Percentiles rank a stretch among this genome's conserved stretches.
phyloP scores from a whole-genome alignment of 1,140 invertebrate genomes.

The Lucilia cuprina region DNA sequence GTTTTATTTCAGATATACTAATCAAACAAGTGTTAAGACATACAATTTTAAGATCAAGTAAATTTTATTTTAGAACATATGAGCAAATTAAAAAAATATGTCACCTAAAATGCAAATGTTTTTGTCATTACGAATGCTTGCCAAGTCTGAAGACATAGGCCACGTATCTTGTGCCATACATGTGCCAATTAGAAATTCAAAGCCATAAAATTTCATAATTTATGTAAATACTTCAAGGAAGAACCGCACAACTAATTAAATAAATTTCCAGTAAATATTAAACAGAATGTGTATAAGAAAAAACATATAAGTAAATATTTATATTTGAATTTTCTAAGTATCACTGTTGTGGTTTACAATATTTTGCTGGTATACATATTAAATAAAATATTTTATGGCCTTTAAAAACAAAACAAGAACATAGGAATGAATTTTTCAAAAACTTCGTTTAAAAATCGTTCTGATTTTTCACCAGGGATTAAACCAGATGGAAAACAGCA shows the following conservation, averaged over 20 bases:
- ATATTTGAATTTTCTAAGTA: background rate
- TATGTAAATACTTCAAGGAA: background rate
- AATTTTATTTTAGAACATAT: no score
- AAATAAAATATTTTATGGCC: background rate
- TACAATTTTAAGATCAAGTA: no score
- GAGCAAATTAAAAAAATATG: no score
- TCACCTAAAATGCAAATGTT: background rate
- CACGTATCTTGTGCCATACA: background rate
- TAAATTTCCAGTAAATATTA: background rate
- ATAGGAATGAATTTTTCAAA: background rate
- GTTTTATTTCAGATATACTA: no score
- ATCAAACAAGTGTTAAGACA: no score
- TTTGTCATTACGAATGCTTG: background rate
- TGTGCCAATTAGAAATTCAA: background rate
- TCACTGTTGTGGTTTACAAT: background rate
- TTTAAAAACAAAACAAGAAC: background rate
- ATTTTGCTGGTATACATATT: no score
- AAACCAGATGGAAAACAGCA: constrained; percentile 4
- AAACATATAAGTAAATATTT: background rate
- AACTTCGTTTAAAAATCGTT: background rate
- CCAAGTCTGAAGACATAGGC: background rate
- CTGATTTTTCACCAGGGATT: constrained; percentile 17
- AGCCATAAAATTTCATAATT: constrained; percentile 4
- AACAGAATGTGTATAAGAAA: background rate
- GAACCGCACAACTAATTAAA: background rate